phyloP scores from a whole-genome alignment of 2,113 vertebrate species.

The Aythya baeri region DNA sequence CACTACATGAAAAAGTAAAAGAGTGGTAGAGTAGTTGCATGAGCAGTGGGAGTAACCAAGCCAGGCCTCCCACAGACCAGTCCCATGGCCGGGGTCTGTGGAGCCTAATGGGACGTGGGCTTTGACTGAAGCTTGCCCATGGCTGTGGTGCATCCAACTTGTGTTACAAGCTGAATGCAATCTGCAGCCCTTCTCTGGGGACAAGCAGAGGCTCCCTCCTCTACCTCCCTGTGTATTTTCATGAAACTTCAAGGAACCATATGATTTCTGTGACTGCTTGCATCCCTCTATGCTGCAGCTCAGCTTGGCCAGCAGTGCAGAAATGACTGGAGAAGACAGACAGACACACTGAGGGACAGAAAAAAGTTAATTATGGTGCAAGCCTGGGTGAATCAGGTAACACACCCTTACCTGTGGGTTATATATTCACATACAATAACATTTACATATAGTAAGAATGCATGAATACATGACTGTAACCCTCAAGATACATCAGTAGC shows the following conservation, averaged over 20 bases:
- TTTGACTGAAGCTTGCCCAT: not conserved
- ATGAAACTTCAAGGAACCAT: not conserved
- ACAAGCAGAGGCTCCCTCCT: not conserved
- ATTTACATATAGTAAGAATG: not conserved
- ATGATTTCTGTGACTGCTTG: not conserved
- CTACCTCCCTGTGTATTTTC: not conserved
- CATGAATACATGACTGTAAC: not conserved
- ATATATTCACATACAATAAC: not conserved
- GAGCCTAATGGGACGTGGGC: rapidly evolving
- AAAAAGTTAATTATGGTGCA: not conserved
- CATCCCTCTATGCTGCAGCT: not conserved
- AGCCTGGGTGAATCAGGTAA: not conserved
- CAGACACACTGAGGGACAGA: not conserved
- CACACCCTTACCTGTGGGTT: not conserved
- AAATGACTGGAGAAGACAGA: not conserved
- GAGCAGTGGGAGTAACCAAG: not conserved
- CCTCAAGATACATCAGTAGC: not conserved
- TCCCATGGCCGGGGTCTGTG: not conserved
- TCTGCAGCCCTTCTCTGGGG: not conserved
- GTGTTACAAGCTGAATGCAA: not conserved
- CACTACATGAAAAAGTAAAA: not conserved
- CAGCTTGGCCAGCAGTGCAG: not conserved
- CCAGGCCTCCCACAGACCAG: not conserved
- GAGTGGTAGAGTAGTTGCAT: not conserved
- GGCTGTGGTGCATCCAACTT: not conserved